phyloP scores from a whole-genome alignment of 2,888 invertebrate species.

The Pyrochroa serraticornis region DNA sequence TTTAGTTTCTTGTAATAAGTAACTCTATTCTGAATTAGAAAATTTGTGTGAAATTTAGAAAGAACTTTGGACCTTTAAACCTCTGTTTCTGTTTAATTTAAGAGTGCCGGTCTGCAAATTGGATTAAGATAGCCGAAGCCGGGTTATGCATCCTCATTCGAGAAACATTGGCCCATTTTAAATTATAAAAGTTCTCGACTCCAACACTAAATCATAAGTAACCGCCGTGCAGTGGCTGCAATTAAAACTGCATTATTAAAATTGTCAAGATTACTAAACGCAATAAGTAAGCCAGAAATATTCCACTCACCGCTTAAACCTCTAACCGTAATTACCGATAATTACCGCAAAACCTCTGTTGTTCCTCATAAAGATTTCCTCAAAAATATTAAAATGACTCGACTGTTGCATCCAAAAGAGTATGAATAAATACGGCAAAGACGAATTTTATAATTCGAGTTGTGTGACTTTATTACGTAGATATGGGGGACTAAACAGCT shows the following conservation, averaged over 20 bases:
- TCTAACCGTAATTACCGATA: background rate
- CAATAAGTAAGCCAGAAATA: conserved; percentile 31
- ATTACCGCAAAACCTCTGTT: background rate
- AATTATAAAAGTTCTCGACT: conserved; percentile 35
- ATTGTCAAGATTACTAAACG: conserved; percentile 39
- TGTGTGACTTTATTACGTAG: conserved; percentile 40
- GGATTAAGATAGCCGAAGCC: conserved; percentile 28
- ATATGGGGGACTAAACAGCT: conserved; percentile 37
- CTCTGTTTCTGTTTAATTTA: conserved; percentile 14
- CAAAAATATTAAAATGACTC: too few relatives aligned
- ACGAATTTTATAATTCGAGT: conserved; percentile 36
- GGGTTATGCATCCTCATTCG: conserved; percentile 14
- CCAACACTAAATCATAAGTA: conserved; percentile 38
- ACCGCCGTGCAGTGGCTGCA: conserved; percentile 37
- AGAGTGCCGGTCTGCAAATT: conserved; percentile 20
- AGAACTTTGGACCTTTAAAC: background rate
- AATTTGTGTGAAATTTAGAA: too few relatives aligned
- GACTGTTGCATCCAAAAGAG: conserved; percentile 12
- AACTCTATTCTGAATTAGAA: too few relatives aligned
- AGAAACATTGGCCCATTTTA: conserved; percentile 34
- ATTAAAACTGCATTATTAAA: conserved; percentile 45
- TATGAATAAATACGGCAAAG: conserved; percentile 30
- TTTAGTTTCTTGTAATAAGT: too few relatives aligned
- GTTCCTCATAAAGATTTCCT: too few relatives aligned
- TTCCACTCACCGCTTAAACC: background rate